Evolutionary conservation across 2,888 invertebrate genomes (phyloP), one percentile per base, ranked within the genome.

Genomic region (Cosmorhoe ocellata): DNA sequence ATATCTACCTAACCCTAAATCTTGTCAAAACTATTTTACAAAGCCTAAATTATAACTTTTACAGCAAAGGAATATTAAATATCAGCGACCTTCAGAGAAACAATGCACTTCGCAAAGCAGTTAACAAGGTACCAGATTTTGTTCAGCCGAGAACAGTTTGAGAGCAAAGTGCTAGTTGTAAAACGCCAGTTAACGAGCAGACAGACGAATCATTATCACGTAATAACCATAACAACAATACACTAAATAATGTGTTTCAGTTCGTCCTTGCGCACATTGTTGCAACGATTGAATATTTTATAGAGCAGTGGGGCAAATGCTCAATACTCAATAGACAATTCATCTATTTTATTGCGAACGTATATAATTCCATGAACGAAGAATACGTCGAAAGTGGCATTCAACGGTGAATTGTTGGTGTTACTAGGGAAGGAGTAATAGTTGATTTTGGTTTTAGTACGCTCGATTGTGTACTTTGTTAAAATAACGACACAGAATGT

Each of bases 281-380:
- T 76, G 75, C 71, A 73, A 59, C 63, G 68, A 76, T 76, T 76
- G 73, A 69, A 70, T 67, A 66, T 61, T 78, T 78, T 76, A 78
- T 81, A 76, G 78, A 78, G 63, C 70, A 67, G 55, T 59, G 33
- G 52, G 40, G 31, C 63, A 60, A 50, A 48, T 31, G 40, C 30
- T 52, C 74, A 14, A 71, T 76, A 73, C 69, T 70, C 77, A 74
- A 76, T 80, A 73, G 75, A 71, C 77, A 74, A 76, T 79, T 79
- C 71, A 68, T 74, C 64, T 63, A 61, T 70, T 81, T 80, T 78
- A 81, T 79, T 77, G 68, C 69, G 37, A 28, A 53, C 60, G 52
- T 69, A 59, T 70, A 69, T 72, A 69, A 73, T 73, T 59, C 58
- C 42, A 45, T 55, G 47, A 46, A 52, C 31, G 8, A 44, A 12